Evolutionary conservation across 2,888 invertebrate species (phyloP), one percentile per base, ranked within the genome.

Genomic region (Megastigmus dorsalis): DNA sequence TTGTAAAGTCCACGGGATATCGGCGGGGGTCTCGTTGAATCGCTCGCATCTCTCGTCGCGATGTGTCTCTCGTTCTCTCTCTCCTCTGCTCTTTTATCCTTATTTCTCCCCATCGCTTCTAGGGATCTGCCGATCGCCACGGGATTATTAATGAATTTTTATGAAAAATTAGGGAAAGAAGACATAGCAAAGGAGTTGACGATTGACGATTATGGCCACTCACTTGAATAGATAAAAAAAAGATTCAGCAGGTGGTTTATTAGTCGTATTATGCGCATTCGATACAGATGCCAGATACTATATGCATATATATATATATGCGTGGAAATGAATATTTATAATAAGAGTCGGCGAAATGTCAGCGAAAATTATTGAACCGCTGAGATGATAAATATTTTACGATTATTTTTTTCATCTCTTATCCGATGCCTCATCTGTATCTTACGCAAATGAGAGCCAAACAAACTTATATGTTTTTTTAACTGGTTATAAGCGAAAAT

Each of bases 71-170:
- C 30, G 28, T 36, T 57, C 63, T 71, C 57, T 60, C 33, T n/a
- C 28, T 15, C n/a, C 23, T 60, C 48, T 13, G 1, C 36, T 23
- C 20, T 30, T n/a, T n/a, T n/a, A n/a, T n/a, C 28, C 30, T 59
- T 38, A 65, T 71, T 57, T 71, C 10, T 28, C n/a, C 48, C 7
- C n/a, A 15, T 57, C 65, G 65, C 65, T 71, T 15, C 0, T 6
- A 20, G 15, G n/a, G 10, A 52, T 36, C 26, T 3, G 13, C 5
- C 48, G 23, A n/a, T n/a, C n/a, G n/a, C n/a, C n/a, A n/a, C 9
- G 26, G 52, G 63, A 59, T 72, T 72, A 72, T 72, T 72, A 72
- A 72, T 72, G 65, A 66, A 59, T 59, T 72, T 72, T 72, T 72
- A 66, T 59, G 65, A 72, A 72, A 57, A 72, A 72, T 71, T 72